phyloP scores from a whole-genome alignment of 2,888 invertebrate genomes.

The Schrankia costaestrigalis region DNA sequence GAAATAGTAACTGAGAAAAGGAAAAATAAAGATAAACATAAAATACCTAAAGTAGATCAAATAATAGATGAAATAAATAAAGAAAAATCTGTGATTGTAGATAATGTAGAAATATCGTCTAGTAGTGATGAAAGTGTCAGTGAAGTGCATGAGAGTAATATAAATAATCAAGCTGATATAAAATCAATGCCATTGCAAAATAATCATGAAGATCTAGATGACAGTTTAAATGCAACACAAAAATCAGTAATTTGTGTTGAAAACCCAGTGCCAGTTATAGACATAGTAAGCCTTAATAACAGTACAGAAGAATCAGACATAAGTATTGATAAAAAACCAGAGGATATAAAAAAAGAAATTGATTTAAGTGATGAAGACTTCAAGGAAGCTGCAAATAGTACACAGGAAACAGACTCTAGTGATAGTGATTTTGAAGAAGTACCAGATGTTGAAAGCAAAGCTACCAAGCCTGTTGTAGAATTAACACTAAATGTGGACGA shows the following conservation, averaged over 20 bases:
- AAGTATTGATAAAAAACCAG: conserved; percentile 1
- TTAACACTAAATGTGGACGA: conserved; percentile 61
- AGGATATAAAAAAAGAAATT: conserved; percentile 13
- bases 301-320: conserved; percentile 40
- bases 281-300: conserved; percentile 53
- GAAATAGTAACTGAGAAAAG: conserved; percentile 68
- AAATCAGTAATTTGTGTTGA: conserved; percentile 53
- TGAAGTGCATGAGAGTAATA: conserved; percentile 53
- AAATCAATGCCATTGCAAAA: conserved; percentile 4
- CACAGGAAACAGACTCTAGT: conserved; percentile 51
- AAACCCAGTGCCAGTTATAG: conserved; percentile 33
- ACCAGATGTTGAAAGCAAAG: conserved; percentile 53
- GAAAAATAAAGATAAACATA: conserved; percentile 40
- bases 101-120: conserved; percentile 54
- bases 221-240: conserved; percentile 40
- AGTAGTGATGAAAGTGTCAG: conserved; percentile 57
- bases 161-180: conserved; percentile 35
- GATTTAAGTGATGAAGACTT: conserved; percentile 13
- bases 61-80: conserved; percentile 61
- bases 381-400: conserved; percentile 10
- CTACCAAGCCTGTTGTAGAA: conserved; percentile 66
- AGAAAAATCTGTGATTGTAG: conserved; percentile 58
- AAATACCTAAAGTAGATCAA: conserved; percentile 45
- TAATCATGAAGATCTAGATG: conserved; percentile 8
- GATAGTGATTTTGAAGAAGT: conserved; percentile 79